These are phyloP conservation scores for Chrysotoxum bicinctum DNA, from an alignment of 2,888 invertebrate species.

Conservation along the genomic window DNA sequence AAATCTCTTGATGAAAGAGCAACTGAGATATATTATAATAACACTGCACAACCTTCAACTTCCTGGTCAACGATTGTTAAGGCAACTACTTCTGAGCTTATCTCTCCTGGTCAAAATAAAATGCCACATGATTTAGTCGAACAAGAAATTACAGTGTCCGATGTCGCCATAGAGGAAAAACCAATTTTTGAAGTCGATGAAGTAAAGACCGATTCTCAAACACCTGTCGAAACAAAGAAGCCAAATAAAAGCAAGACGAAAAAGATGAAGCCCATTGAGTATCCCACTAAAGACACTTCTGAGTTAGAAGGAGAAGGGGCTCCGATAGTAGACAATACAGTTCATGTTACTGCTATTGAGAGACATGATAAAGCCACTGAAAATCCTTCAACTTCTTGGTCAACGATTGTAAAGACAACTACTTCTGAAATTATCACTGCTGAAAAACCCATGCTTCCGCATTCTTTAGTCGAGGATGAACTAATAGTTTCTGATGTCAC, in stretches of 20 bases:
- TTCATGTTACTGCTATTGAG: not conserved
- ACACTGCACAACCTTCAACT: not conserved
- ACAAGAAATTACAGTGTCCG: not conserved
- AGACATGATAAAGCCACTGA: not conserved
- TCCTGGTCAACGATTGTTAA: not conserved
- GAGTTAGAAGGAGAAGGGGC: not conserved
- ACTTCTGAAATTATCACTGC: not conserved
- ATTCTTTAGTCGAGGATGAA: not conserved
- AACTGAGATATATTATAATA: not conserved
- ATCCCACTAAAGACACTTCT: not conserved
- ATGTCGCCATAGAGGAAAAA: not conserved
- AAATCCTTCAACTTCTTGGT: not conserved
- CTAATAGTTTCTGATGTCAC: not conserved
- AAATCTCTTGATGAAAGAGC: not conserved
- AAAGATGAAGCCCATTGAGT: not conserved
- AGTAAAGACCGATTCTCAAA: not conserved
- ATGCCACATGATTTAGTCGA: not conserved
- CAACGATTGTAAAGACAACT: not conserved
- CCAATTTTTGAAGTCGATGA: not conserved
- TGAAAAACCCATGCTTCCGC: constrained; percentile 52
- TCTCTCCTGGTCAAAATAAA: not conserved
- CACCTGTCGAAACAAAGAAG: not conserved
- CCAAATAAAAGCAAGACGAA: constrained; percentile 7
- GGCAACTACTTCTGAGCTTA: not conserved
- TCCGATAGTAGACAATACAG: not conserved